Percentiles rank a stretch among this genome's conserved stretches.
phyloP scores from a whole-genome alignment of 2,888 invertebrate genomes.

The Athalia rosae region DNA sequence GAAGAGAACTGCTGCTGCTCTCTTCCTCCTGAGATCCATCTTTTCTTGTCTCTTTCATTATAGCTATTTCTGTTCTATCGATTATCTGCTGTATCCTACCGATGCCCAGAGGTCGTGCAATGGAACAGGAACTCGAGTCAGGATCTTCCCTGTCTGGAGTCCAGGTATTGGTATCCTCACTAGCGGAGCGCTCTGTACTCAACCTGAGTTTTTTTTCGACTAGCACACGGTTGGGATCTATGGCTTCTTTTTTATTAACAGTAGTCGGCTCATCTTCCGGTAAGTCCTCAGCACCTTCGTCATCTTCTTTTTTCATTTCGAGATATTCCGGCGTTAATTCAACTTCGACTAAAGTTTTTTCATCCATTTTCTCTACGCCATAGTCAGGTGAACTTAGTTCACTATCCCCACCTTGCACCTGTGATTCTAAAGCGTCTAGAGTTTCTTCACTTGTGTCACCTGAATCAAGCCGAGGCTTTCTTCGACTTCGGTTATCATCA shows the following conservation, averaged over 20 bases:
- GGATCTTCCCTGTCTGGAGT: slow-evolving; percentile 77
- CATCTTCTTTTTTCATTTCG: slow-evolving; percentile 79
- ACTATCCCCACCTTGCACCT: slow-evolving; percentile 67
- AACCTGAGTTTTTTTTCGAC: slow-evolving; percentile 76
- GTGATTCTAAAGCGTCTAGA: slow-evolving; percentile 68
- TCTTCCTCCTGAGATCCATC: slow-evolving; percentile 66
- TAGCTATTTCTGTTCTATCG: slow-evolving; percentile 68
- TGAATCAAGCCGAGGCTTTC: slow-evolving; percentile 64
- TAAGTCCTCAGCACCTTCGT: slow-evolving; percentile 76
- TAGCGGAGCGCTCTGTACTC: slow-evolving; percentile 84
- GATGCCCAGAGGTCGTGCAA: slow-evolving; percentile 85
- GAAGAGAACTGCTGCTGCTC: slow-evolving; percentile 62
- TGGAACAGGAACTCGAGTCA: slow-evolving; percentile 81
- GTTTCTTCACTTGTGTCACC: slow-evolving; percentile 71
- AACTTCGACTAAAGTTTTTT: slow-evolving; percentile 74
- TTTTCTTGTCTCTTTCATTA: slow-evolving; percentile 62
- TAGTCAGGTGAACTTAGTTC: slow-evolving; percentile 71
- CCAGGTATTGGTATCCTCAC: slow-evolving; percentile 88
- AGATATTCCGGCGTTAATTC: slow-evolving; percentile 81
- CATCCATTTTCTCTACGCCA: slow-evolving; percentile 68
- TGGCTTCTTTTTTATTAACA: slow-evolving; percentile 52
- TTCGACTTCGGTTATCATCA: slow-evolving; percentile 18
- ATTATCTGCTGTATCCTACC: slow-evolving; percentile 76
- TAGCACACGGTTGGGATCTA: slow-evolving; percentile 56
- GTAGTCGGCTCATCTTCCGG: slow-evolving; percentile 67